Evolutionary conservation across 35 echinoderm and acorn worm species (phyloP), one percentile per base, ranked within the genome.

Genomic region (Chiridota heheva): DNA sequence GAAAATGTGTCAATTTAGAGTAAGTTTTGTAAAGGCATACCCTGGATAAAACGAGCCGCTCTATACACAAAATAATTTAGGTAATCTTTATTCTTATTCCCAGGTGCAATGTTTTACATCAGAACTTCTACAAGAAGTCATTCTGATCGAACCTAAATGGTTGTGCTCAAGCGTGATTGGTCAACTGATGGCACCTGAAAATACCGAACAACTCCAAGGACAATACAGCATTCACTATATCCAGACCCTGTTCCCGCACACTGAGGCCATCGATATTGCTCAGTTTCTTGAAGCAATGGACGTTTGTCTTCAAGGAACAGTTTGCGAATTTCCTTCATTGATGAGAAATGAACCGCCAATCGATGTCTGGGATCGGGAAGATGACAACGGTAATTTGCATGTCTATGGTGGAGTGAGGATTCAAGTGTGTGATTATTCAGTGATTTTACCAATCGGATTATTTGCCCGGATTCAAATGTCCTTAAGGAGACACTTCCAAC

Each of bases 181-280:
- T 45, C 90, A 87, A 18, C 75, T 98, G 1, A 49, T 98, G 31
- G 80, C 89, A 34, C 85, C 73, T 25, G 95, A 92, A 30, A 64
- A 69, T 55, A 80, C 77, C 16, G 89, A 91, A 25, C 95, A 98
- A 44, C 88, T 89, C 17, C 71, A 81, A 55, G 95, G 95, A 33
- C 85, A 92, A 30, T 98, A 98, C 37, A 98, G 95, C 69, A 75
- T 98, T 27, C 95, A 98, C 31, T 98, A 88, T 68, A 91, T 98
- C 70, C 95, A 98, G 55, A 67, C 84, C 5, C 42, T 98, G 37
- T 98, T 91, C 47, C 95, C 89, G 15, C 67, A 91, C 35, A 70
- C 95, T 0, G 89, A 98, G 22, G 73, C 68, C 10, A 57, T 81
- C 15, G 95, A 98, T 57, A 85, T 98, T 25, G 72, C 85, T 40